Evolutionary conservation across 2,888 invertebrate genomes (phyloP).

Genomic region (Buathra laborator): DNA sequence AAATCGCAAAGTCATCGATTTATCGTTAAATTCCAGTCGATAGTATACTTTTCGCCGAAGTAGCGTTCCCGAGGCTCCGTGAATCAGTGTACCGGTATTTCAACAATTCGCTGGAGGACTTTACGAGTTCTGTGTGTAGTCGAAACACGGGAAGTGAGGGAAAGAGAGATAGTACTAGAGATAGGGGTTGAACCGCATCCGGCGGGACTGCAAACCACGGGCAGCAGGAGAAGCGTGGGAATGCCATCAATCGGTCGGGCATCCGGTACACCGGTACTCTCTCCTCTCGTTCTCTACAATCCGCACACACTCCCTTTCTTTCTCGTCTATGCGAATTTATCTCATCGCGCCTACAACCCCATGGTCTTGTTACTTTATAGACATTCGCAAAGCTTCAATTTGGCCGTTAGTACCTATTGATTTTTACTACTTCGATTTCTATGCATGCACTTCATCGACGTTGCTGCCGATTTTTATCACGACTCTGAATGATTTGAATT

Average conservation of each 20-base stretch:
- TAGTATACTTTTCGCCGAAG: not conserved
- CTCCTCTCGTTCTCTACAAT: constrained; percentile 17
- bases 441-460: not conserved
- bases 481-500: constrained; percentile 6
- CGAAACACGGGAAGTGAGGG: not conserved
- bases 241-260: constrained; percentile 56
- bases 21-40: not conserved
- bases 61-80: not conserved
- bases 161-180: constrained; percentile 7
- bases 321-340: constrained; percentile 44
- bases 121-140: not conserved
- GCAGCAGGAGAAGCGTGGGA: constrained; percentile 45
- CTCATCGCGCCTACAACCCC: constrained; percentile 47
- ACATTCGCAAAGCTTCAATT: constrained; percentile 29
- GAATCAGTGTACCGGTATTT: not conserved
- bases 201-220: constrained; percentile 46
- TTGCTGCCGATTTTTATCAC: not conserved
- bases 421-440: constrained; percentile 24
- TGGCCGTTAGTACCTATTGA: constrained; percentile 33
- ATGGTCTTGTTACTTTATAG: constrained; percentile 18
- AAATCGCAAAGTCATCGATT: not conserved
- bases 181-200: constrained; percentile 30
- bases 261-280: constrained; percentile 41
- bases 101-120: not conserved
- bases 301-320: constrained; percentile 31